Percentiles rank a stretch among this genome's conserved stretches.
phyloP scores from a whole-genome alignment of 2,113 vertebrate genomes.

The Tachuris rubrigastra region DNA sequence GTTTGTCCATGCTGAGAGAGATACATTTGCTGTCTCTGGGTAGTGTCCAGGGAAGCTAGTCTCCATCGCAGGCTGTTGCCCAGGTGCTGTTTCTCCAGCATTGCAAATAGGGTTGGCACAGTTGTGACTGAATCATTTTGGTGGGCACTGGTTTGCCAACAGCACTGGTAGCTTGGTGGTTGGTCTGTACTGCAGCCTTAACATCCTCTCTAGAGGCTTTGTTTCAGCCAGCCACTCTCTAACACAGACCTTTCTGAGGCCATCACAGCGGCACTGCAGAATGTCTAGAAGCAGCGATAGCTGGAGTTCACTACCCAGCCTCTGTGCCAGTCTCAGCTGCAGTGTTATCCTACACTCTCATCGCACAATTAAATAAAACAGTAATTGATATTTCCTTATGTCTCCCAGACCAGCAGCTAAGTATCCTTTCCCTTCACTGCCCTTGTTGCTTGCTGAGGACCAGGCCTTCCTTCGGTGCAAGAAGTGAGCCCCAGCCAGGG shows the following conservation, averaged over 20 bases:
- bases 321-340: not conserved
- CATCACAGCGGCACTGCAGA: rapidly evolving
- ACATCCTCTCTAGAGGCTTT: not conserved
- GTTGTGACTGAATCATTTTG: not conserved
- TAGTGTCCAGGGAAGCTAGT: not conserved
- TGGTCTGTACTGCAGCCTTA: not conserved
- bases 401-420: slow-evolving; percentile 20
- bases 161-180: not conserved
- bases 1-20: not conserved
- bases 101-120: not conserved
- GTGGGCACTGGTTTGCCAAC: not conserved
- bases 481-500: not conserved
- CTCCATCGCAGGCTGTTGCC: not conserved
- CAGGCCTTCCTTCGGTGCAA: not conserved
- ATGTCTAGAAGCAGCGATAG: not conserved
- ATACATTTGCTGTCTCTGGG: not conserved
- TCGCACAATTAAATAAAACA: slow-evolving; percentile 33
- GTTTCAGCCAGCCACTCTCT: not conserved
- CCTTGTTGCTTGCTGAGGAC: not conserved
- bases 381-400: slow-evolving; percentile 9
- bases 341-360: not conserved
- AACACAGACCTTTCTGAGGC: not conserved
- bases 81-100: not conserved
- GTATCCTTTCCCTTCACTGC: not conserved
- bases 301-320: not conserved